phyloP scores from a whole-genome alignment of 2,113 vertebrate genomes.

The human (Homo sapiens) region DNA sequence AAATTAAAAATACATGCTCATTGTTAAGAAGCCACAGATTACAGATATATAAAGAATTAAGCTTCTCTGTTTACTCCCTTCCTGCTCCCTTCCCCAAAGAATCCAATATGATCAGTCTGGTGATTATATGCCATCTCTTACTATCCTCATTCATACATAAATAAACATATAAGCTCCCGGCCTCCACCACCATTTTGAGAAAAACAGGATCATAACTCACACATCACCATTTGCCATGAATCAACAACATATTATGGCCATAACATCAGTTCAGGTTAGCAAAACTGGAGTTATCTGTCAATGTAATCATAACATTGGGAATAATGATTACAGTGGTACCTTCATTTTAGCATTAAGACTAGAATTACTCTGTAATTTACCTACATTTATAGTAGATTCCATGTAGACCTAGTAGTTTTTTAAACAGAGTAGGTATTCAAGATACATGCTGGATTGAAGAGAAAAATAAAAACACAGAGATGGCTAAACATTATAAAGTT shows the following conservation, averaged over 20 bases:
- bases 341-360: neutral
- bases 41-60: neutral
- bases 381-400: neutral
- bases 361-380: neutral
- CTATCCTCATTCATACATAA: neutral
- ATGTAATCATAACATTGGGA: neutral
- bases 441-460: neutral
- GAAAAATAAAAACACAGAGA: neutral
- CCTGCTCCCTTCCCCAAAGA: neutral
- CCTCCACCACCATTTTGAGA: neutral
- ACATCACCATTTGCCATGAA: neutral
- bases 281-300: neutral
- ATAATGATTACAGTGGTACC: neutral
- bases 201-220: neutral
- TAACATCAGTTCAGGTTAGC: neutral
- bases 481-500: neutral
- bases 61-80: neutral
- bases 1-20: neutral
- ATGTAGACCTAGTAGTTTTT: neutral
- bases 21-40: neutral
- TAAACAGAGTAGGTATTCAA: neutral
- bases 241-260: neutral
- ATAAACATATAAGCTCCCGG: neutral
- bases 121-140: neutral
- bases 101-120: neutral